Conservation (phyloP, 2,113 vertebrate species). For the Tursiops truncatus region DNA sequence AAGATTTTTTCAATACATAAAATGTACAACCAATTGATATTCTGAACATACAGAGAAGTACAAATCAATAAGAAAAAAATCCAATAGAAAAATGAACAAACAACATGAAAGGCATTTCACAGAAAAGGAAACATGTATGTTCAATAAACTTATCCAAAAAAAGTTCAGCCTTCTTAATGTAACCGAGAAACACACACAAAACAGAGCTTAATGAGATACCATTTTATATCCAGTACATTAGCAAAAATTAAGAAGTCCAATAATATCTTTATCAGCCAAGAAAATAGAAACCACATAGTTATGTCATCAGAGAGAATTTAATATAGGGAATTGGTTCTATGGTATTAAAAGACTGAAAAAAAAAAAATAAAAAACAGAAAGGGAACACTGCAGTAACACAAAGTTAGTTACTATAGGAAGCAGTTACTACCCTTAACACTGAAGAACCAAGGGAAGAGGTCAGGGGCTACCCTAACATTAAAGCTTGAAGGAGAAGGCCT, state of each 20-base stretch:
- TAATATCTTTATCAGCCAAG: not conserved
- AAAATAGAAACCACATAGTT: not conserved
- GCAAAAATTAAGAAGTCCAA: not conserved
- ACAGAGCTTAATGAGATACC: not conserved
- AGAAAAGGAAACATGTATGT: too few relatives aligned
- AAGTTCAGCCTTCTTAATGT: not conserved
- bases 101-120: not conserved
- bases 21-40: not conserved
- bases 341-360: not conserved
- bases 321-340: not conserved
- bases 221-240: not conserved
- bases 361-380: not conserved
- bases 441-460: not conserved
- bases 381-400: not conserved
- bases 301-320: not conserved
- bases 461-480: too few relatives aligned
- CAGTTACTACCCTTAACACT: not conserved
- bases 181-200: not conserved
- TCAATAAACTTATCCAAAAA: not conserved
- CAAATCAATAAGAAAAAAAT: not conserved
- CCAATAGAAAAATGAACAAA: not conserved
- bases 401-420: not conserved
- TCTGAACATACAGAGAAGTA: not conserved
- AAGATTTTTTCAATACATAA: not conserved
- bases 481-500: not conserved